Percentiles rank a stretch among this genome's conserved stretches.
These are phyloP conservation scores for Sternotherus odoratus DNA, from an alignment of 2,797 vertebrate genomes.

Conservation along the genomic window DNA sequence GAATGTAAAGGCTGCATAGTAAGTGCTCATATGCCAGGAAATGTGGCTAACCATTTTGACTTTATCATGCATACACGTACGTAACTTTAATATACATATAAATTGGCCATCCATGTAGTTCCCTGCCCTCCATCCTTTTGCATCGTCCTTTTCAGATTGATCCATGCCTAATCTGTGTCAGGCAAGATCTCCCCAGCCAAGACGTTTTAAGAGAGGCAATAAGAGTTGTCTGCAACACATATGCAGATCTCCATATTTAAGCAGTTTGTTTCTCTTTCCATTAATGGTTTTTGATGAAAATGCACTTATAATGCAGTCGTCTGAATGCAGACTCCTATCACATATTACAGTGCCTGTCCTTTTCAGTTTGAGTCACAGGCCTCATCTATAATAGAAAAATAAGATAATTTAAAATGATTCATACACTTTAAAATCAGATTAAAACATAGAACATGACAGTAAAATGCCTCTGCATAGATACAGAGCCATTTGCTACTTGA, in stretches of 20 bases:
- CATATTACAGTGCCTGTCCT: not conserved
- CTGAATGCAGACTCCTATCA: slow-evolving; percentile 31
- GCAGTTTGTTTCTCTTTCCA: slow-evolving; percentile 49
- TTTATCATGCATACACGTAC: fast-evolving
- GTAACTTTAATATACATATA: not conserved
- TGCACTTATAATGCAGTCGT: slow-evolving; percentile 27
- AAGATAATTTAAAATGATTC: not conserved
- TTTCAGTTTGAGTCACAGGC: not conserved
- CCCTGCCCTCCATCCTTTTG: not conserved
- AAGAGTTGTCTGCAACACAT: not conserved
- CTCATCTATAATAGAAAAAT: slow-evolving; percentile 3
- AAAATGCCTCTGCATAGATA: not conserved
- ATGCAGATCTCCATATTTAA: not conserved
- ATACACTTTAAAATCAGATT: not conserved
- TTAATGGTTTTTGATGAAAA: slow-evolving; percentile 49
- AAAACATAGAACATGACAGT: not conserved
- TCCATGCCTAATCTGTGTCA: not conserved
- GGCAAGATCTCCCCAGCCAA: not conserved
- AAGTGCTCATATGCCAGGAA: not conserved
- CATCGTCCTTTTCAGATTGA: not conserved
- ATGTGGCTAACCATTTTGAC: not conserved
- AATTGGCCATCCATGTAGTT: not conserved
- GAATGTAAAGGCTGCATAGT: not conserved
- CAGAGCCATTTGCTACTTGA: not conserved
- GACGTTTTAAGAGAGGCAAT: slow-evolving; percentile 16